Evolutionary conservation across 2,888 invertebrate genomes (phyloP), one percentile per base, ranked within the genome.

Genomic region (Lochmaea crataegi): DNA sequence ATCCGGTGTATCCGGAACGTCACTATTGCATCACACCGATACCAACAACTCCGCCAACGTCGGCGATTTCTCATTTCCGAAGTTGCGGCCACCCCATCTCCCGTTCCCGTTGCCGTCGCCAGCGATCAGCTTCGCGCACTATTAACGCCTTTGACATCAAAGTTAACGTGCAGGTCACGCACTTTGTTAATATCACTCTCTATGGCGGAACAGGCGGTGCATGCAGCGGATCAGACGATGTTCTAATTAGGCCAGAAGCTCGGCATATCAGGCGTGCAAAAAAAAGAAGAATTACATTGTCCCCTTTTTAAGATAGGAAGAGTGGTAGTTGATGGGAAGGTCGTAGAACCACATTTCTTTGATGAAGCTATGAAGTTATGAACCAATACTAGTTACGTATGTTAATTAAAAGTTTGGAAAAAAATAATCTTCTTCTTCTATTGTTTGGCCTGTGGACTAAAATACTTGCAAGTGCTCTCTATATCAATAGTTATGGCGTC

Each of bases 121-220:
- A 60, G 38, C 60, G 60, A 60, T 32, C 32, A 38, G 61, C 42
- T 63, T 41, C 18, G 61, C 42, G 61, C 61, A 63, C 61, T 63
- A 72, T 72, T 72, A 72, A 61, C 68, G 68, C 72, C 72, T 72
- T 72, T 72, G 72, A 72, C 72, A 58, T 68, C 32, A 56, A 64
- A 64, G 48, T 72, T 68, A 58, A 51, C 64, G 68, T 63, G 45
- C 72, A 38, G 72, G 72, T 72, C 72, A 72, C 72, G 72, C 72
- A 58, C 61, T 72, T 56, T 32, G 64, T 53, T 72, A 72, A 72
- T 72, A 72, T 72, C 72, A 48, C 57, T 72, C 65, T 60, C 71
- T 65, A 51, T 42, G 66, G 58, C 32, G 53, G 26, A 18, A 18
- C 45, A 58, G 70, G 32, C 70, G 56, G 9, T 58, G 58, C 58